phyloP scores from a whole-genome alignment of 2,888 invertebrate species.

The Microctonus aethiopoides region DNA sequence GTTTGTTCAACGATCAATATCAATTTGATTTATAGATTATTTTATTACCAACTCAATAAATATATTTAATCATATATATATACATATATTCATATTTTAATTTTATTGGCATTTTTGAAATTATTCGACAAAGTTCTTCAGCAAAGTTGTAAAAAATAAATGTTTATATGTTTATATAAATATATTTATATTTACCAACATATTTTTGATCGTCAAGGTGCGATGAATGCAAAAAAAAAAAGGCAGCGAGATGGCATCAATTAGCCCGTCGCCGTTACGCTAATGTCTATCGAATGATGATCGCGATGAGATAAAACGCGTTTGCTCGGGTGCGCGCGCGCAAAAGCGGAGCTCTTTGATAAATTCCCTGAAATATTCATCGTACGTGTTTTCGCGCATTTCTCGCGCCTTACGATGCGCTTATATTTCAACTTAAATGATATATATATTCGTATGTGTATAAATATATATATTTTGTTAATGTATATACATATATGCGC shows the following conservation, averaged over 20 bases:
- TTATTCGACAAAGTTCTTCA: neutral
- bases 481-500: conserved; percentile 15
- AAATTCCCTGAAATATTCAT: conserved; percentile 35
- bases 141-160: neutral
- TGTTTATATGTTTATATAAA: neutral
- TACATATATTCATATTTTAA: neutral
- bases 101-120: neutral
- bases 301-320: conserved; percentile 33
- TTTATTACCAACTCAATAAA: neutral
- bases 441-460: conserved; percentile 6
- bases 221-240: conserved; percentile 15
- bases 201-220: conserved; percentile 12
- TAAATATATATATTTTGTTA: too few species aligned
- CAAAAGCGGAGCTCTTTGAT: conserved; percentile 21
- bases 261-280: conserved; percentile 35
- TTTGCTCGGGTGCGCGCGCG: conserved; percentile 12
- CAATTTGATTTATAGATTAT: neutral
- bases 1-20: neutral
- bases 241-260: conserved; percentile 37
- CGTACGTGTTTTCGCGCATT: conserved; percentile 10
- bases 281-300: conserved; percentile 38
- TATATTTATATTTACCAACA: neutral
- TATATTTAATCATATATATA: neutral
- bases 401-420: conserved; percentile 14
- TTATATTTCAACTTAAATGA: neutral